Evolutionary conservation across 1,140 invertebrate species (phyloP).

Genomic region (Sarcophaga peregrina): DNA sequence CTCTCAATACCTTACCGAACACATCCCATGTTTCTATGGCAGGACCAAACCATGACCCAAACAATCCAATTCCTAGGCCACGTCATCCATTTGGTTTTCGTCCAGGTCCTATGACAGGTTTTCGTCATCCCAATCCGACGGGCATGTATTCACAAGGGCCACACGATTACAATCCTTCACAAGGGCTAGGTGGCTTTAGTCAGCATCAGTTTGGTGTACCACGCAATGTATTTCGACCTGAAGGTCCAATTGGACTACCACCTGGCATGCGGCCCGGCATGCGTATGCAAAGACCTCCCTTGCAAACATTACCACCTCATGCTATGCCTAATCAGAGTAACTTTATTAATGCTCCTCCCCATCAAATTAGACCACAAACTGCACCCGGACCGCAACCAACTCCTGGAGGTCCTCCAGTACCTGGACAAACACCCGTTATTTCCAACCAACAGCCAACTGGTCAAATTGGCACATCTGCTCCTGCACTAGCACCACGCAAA

Average conservation of each 20-base stretch:
- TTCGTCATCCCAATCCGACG: constrained; percentile 41
- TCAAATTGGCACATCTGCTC: constrained; percentile 25
- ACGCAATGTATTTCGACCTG: constrained; percentile 43
- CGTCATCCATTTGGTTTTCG: constrained; percentile 45
- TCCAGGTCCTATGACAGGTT: constrained; percentile 37
- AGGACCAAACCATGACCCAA: constrained; percentile 47
- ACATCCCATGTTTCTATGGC: constrained; percentile 30
- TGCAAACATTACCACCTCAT: constrained; percentile 57
- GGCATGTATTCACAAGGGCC: constrained; percentile 43
- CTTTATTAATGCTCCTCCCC: constrained; percentile 56
- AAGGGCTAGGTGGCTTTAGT: constrained; percentile 36
- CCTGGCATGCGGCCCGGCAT: constrained; percentile 52
- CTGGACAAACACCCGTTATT: constrained; percentile 24
- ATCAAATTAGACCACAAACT: constrained; percentile 40
- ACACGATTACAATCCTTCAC: constrained; percentile 42
- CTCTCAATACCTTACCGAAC: constrained; percentile 43
- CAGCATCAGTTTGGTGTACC: constrained; percentile 30
- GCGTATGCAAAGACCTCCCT: constrained; percentile 58
- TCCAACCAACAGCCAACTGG: neutral
- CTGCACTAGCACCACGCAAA: constrained; percentile 58
- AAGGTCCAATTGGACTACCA: constrained; percentile 49
- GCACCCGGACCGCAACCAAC: constrained; percentile 46
- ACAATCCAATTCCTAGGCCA: constrained; percentile 52
- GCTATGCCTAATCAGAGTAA: constrained; percentile 58
- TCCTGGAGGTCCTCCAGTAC: constrained; percentile 9